Conservation (phyloP, 2,797 vertebrate genomes). For the Pteropus rufus region DNA sequence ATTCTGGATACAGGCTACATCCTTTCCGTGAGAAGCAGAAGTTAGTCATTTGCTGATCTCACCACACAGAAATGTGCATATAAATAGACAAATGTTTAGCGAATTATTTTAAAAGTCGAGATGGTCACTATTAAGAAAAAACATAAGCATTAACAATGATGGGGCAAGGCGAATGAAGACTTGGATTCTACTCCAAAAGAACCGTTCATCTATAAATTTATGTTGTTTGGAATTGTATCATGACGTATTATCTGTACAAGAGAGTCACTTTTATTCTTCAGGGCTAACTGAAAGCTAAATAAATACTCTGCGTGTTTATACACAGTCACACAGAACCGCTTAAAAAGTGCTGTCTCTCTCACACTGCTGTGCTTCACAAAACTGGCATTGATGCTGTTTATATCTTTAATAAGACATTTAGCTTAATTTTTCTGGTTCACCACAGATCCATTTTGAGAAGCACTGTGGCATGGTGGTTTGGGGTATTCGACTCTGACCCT, state of each 20-base stretch:
- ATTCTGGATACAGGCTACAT: neutral
- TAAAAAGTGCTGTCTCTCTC: conserved; percentile 9
- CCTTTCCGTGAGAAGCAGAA: neutral
- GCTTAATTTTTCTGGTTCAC: conserved; percentile 71
- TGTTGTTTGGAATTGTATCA: conserved; percentile 43
- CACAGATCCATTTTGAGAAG: conserved; percentile 35
- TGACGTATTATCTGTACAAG: conserved; percentile 25
- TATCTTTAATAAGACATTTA: conserved; percentile 73
- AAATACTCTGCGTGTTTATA: conserved; percentile 49
- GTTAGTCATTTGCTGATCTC: neutral
- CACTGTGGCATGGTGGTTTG: neutral
- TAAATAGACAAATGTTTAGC: neutral
- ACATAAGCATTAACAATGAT: neutral
- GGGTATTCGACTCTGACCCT: conserved; percentile 47
- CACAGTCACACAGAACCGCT: conserved; percentile 46
- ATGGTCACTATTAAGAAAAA: neutral
- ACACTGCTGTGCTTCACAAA: conserved; percentile 31
- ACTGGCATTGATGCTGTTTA: conserved; percentile 53
- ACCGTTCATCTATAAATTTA: neutral
- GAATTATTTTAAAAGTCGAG: conserved; percentile 43
- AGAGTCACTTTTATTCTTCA: conserved; percentile 8
- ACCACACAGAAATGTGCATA: neutral
- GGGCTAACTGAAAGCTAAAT: conserved; percentile 42
- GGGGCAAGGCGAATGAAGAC: conserved; percentile 1
- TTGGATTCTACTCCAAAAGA: neutral